Conservation (phyloP, 1,140 invertebrate genomes). For the Zelostemma sp. region DNA sequence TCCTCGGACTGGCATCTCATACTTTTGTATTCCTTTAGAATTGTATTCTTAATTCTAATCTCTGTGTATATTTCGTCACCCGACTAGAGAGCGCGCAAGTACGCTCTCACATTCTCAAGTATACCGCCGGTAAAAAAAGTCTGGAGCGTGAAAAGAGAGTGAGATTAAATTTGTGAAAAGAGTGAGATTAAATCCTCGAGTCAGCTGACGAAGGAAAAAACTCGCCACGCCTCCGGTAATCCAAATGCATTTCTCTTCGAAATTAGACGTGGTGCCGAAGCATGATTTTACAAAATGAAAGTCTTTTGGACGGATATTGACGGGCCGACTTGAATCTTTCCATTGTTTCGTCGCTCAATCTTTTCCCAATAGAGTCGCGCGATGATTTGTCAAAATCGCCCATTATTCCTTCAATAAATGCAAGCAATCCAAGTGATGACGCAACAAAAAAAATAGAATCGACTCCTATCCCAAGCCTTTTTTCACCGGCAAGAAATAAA, state of each 20-base stretch:
- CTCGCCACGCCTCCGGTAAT: slow-evolving; percentile 8
- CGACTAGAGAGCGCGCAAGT: no score
- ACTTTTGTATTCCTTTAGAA: no score
- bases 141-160: not conserved
- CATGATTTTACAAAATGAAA: slow-evolving; percentile 9
- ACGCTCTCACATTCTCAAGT: no score
- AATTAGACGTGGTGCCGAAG: slow-evolving; percentile 9
- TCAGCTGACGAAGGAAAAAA: slow-evolving; percentile 19
- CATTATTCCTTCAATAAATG: not conserved
- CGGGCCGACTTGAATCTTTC: not conserved
- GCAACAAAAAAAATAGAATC: not conserved
- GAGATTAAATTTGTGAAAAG: slow-evolving; percentile 7
- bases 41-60: no score
- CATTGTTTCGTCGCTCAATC: not conserved
- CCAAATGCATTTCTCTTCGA: slow-evolving; percentile 4
- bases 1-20: not conserved
- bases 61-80: no score
- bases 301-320: not conserved
- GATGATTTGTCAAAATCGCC: not conserved
- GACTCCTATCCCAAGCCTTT: no score
- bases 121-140: not conserved
- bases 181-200: not conserved
- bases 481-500: no score
- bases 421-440: not conserved
- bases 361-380: not conserved